Evolutionary conservation across 2,888 invertebrate species (phyloP), one percentile per base, ranked within the genome.

Genomic region (Aphrophora alni): DNA sequence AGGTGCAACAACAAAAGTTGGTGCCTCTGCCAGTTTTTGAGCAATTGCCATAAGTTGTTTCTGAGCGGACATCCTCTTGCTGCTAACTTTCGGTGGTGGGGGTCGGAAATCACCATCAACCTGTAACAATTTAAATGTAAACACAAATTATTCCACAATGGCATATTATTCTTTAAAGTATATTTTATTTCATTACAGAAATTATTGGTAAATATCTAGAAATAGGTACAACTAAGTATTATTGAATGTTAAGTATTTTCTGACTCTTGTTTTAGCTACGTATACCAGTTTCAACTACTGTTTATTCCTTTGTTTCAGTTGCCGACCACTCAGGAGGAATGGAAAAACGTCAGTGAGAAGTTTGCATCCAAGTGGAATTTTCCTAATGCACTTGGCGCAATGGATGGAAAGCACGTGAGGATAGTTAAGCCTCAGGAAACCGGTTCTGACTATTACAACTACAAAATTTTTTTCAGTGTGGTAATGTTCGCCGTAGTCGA

Each of bases 31-130:
- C 0, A 78, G 14, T 33, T 51, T 78, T 77, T 59, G 14, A 26
- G 77, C 10, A 21, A 25, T 72, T 73, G 27, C 68, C 25, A 81
- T 27, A 14, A 77, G 38, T 59, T 81, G 81, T 14, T 68, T 81
- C 26, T 77, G 77, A 21, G 38, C 81, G 28, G 73, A 51, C 51
- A 73, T 73, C 74, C 74, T 24, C 4, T 28, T 28, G 1, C 4
- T 74, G 3, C 17, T 17, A 26, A 17, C 26, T 33, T 33, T 38
- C 3, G 28, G 17, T 38, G 74, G 74, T 74, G 74, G 74, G 27
- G 74, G 74, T 74, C n/a, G 33, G 26, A 74, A 28, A 74, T 3
- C 74, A 74, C 4, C 74, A 74, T 26, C 74, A 74, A 74, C 74
- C 74, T 74, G 74, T 26, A 74, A 74, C 28, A 74, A 74, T 74